Evolutionary conservation across 2,797 vertebrate species (phyloP).

Genomic region (Zenarchopterus dispar): DNA sequence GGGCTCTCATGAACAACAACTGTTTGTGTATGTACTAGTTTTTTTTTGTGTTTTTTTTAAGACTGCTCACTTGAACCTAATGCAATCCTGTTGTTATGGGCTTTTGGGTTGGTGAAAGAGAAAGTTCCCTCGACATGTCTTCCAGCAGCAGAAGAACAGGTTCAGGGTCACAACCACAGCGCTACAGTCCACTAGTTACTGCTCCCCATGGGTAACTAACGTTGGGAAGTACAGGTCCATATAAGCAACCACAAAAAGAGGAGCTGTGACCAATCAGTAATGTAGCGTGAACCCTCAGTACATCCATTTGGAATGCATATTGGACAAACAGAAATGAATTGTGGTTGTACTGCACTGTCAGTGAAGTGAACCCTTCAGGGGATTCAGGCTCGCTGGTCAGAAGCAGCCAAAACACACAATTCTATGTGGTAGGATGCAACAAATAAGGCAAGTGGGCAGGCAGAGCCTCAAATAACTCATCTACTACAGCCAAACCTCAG

Average conservation of each 20-base stretch:
- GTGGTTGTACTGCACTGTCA: slow-evolving; percentile 48
- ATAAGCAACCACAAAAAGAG: slow-evolving; percentile 63
- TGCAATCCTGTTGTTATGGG: slow-evolving; percentile 19
- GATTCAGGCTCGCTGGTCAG: slow-evolving; percentile 26
- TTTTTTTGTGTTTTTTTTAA: not conserved
- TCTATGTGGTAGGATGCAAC: slow-evolving; percentile 43
- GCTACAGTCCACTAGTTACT: slow-evolving; percentile 52
- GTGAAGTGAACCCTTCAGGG: slow-evolving; percentile 33
- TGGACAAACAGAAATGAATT: slow-evolving; percentile 47
- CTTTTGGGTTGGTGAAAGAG: slow-evolving; percentile 24
- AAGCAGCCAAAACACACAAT: slow-evolving; percentile 43
- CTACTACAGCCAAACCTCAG: slow-evolving; percentile 50
- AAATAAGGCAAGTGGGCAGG: slow-evolving; percentile 34
- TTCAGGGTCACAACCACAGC: slow-evolving; percentile 62
- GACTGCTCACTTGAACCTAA: slow-evolving; percentile 26
- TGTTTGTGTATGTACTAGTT: no score
- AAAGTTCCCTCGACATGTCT: slow-evolving; percentile 44
- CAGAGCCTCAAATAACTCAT: slow-evolving; percentile 51
- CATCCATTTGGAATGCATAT: slow-evolving; percentile 57
- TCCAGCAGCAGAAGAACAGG: slow-evolving; percentile 47
- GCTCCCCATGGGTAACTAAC: slow-evolving; percentile 52
- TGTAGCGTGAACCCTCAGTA: slow-evolving; percentile 65
- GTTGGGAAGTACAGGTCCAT: slow-evolving; percentile 58
- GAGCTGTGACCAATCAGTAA: slow-evolving; percentile 68
- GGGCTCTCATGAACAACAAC: no score